phyloP scores from a whole-genome alignment of 2,888 invertebrate genomes.

The Ceraclea dissimilis region DNA sequence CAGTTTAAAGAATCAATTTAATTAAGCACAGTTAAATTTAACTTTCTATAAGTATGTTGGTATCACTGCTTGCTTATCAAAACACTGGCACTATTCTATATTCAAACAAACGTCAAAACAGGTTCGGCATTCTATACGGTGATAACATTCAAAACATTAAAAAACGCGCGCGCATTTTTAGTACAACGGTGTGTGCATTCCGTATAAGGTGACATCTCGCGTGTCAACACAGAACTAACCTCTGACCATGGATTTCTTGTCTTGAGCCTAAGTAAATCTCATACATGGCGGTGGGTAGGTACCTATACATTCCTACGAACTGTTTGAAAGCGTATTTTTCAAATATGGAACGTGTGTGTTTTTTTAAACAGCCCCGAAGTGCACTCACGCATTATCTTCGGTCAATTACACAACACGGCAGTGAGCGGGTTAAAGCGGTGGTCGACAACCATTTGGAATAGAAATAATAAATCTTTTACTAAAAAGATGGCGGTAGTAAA shows the following conservation, averaged over 20 bases:
- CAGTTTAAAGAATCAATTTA: too few relatives aligned
- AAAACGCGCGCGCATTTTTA: slow-evolving; percentile 1
- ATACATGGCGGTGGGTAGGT: background rate
- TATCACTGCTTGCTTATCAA: too few relatives aligned
- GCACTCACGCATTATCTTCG: slow-evolving; percentile 22
- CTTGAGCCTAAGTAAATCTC: background rate
- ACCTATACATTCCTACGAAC: background rate
- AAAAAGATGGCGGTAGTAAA: too few relatives aligned
- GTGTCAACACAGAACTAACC: slow-evolving; percentile 15
- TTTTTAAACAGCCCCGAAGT: slow-evolving; percentile 17
- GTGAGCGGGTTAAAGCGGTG: slow-evolving; percentile 2
- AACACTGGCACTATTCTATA: too few relatives aligned
- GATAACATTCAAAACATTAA: background rate
- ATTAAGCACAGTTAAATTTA: too few relatives aligned
- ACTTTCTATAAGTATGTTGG: too few relatives aligned
- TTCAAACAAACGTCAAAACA: too few relatives aligned
- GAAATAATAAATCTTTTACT: too few relatives aligned
- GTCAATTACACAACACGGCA: slow-evolving; percentile 11
- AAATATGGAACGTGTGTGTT: slow-evolving; percentile 18
- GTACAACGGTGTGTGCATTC: background rate
- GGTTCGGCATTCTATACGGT: too few relatives aligned
- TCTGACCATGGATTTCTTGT: slow-evolving; percentile 8
- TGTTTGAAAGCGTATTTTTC: background rate
- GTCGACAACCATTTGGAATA: background rate
- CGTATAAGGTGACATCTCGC: slow-evolving; percentile 14